Conservation (phyloP, 2,888 invertebrate genomes). For the Chironomus tentans region DNA sequence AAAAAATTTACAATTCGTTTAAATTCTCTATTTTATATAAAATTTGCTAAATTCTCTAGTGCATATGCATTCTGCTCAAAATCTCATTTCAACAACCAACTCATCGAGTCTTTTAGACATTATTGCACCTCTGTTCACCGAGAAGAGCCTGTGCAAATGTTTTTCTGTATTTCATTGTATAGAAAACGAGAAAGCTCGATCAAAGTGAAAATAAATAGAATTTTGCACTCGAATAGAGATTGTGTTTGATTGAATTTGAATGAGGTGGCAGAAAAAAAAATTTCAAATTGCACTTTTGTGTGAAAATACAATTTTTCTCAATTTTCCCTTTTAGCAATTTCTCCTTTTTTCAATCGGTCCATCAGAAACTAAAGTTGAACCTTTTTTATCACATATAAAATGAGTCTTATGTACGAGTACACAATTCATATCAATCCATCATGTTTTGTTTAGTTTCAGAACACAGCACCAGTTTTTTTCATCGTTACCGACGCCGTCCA, state of each 20-base stretch:
- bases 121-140: too few relatives aligned
- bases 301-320: background rate
- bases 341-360: background rate
- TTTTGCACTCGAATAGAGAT: constrained; percentile 1
- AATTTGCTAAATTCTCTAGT: too few relatives aligned
- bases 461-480: constrained; percentile 1
- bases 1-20: too few relatives aligned
- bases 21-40: too few relatives aligned
- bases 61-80: too few relatives aligned
- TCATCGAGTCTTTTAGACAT: too few relatives aligned
- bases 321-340: background rate
- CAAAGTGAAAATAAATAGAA: background rate
- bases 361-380: constrained; percentile 4
- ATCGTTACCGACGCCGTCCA: background rate
- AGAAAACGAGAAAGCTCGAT: too few relatives aligned
- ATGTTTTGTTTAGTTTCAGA: constrained; percentile 21
- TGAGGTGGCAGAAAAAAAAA: constrained; percentile 12
- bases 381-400: background rate
- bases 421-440: constrained; percentile 24
- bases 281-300: constrained; percentile 14
- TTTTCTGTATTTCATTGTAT: too few relatives aligned
- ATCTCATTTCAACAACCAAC: too few relatives aligned
- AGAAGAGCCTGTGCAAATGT: too few relatives aligned
- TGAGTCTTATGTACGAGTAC: background rate
- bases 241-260: constrained; percentile 18